Evolutionary conservation across 2,888 invertebrate genomes (phyloP).

Genomic region (Sabatieria punctata): DNA sequence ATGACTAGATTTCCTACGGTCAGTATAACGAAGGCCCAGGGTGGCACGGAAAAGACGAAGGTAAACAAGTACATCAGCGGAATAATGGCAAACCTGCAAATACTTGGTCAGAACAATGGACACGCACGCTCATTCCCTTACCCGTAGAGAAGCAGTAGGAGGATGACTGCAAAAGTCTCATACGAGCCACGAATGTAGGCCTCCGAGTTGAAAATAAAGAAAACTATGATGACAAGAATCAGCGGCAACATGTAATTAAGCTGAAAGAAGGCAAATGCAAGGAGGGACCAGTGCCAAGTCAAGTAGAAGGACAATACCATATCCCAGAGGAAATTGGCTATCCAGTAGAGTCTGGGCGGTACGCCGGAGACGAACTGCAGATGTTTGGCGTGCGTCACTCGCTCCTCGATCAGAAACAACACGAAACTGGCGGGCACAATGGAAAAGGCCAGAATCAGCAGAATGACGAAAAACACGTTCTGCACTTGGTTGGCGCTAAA

Average conservation of each 20-base stretch:
- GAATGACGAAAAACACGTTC: conserved; percentile 20
- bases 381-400: conserved; percentile 54
- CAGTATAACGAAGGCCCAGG: conserved; percentile 62
- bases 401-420: conserved; percentile 56
- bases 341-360: conserved; percentile 57
- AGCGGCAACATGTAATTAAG: conserved; percentile 51
- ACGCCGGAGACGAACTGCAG: conserved; percentile 60
- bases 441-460: conserved; percentile 43
- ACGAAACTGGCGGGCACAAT: conserved; percentile 62
- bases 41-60: conserved; percentile 55
- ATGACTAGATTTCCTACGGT: conserved; percentile 63
- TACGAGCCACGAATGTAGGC: conserved; percentile 51
- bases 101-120: too few species aligned
- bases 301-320: conserved; percentile 45
- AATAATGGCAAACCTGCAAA: conserved; percentile 48
- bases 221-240: conserved; percentile 45
- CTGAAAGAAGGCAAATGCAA: conserved; percentile 45
- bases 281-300: conserved; percentile 53
- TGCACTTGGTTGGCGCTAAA: conserved; percentile 13
- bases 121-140: too few species aligned
- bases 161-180: conserved; percentile 36
- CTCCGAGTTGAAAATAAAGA: conserved; percentile 55
- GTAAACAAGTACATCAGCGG: conserved; percentile 55
- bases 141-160: conserved; percentile 44
- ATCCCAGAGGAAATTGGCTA: conserved; percentile 54